A percentile compares a stretch with the other conserved stretches of the same genome.
phyloP scores from a whole-genome alignment of 2,797 vertebrate species.

The Alcedo atthis region DNA sequence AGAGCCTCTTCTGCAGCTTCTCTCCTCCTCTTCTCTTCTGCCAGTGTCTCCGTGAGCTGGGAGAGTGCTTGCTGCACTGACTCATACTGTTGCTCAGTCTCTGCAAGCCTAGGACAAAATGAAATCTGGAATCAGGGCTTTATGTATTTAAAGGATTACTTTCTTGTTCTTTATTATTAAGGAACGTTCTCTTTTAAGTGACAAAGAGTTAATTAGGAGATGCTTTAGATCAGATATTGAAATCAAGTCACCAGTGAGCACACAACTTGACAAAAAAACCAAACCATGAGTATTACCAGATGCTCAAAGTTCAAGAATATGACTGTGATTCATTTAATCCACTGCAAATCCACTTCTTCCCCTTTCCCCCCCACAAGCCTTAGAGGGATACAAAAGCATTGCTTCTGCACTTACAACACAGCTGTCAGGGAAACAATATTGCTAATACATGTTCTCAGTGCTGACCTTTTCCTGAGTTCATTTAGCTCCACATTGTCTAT shows the following conservation, averaged over 20 bases:
- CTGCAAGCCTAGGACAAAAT: constrained; percentile 79
- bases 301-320: neutral
- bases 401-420: neutral
- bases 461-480: constrained; percentile 85
- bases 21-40: constrained; percentile 83
- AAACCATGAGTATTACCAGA: neutral
- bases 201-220: neutral
- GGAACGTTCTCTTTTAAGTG: neutral
- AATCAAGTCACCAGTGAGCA: neutral
- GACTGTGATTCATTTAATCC: neutral
- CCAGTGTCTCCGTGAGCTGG: constrained; percentile 77
- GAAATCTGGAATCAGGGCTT: neutral
- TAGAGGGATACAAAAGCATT: neutral
- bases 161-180: neutral
- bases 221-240: neutral
- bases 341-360: neutral
- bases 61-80: constrained; percentile 75
- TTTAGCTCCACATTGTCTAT: constrained; percentile 76
- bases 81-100: constrained; percentile 81
- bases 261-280: neutral
- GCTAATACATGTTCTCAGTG: neutral
- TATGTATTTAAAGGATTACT: neutral
- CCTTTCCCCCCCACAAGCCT: neutral
- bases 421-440: constrained; percentile 34
- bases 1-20: constrained; percentile 86